Evolutionary conservation across 1,140 invertebrate genomes (phyloP).

Genomic region (Atopsyche davidsoni): DNA sequence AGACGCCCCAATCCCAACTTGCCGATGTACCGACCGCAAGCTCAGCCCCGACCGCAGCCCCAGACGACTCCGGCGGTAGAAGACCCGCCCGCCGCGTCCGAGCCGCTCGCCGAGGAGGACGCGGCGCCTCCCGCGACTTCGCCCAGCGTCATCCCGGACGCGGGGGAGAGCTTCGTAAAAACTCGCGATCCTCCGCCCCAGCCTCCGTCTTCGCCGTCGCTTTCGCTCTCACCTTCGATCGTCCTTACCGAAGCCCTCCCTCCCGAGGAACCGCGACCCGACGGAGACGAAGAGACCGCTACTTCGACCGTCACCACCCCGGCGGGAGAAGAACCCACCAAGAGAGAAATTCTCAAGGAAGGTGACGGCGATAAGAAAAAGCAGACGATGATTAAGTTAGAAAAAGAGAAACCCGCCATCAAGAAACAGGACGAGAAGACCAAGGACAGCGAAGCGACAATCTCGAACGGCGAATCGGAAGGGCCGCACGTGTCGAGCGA

Average conservation of each 20-base stretch:
- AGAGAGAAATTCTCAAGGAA: slow-evolving; percentile 31
- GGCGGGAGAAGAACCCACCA: slow-evolving; percentile 29
- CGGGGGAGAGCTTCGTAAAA: slow-evolving; percentile 17
- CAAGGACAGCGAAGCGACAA: slow-evolving; percentile 21
- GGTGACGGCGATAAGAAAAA: slow-evolving; percentile 31
- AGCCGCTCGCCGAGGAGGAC: not conserved
- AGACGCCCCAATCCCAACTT: slow-evolving; percentile 44
- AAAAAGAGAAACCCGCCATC: slow-evolving; percentile 26
- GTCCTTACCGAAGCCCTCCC: too few relatives aligned
- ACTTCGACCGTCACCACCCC: slow-evolving; percentile 29
- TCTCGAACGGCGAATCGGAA: slow-evolving; percentile 11
- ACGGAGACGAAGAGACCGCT: slow-evolving; percentile 21
- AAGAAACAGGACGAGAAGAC: slow-evolving; percentile 26
- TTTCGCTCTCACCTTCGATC: too few relatives aligned
- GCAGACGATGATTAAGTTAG: slow-evolving; percentile 23
- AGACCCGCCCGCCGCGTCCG: slow-evolving; percentile 1
- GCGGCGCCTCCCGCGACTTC: slow-evolving; percentile 20
- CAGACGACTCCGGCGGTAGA: slow-evolving; percentile 27
- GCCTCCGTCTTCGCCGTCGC: slow-evolving; percentile 3
- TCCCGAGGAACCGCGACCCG: slow-evolving; percentile 28
- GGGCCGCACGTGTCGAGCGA: slow-evolving; percentile 21
- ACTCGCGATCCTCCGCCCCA: slow-evolving; percentile 27
- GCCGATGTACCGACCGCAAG: slow-evolving; percentile 42
- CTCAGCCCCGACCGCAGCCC: too few relatives aligned
- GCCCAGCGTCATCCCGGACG: slow-evolving; percentile 16